phyloP scores from a whole-genome alignment of 2,888 invertebrate species.

The Malthinus flaveolus region DNA sequence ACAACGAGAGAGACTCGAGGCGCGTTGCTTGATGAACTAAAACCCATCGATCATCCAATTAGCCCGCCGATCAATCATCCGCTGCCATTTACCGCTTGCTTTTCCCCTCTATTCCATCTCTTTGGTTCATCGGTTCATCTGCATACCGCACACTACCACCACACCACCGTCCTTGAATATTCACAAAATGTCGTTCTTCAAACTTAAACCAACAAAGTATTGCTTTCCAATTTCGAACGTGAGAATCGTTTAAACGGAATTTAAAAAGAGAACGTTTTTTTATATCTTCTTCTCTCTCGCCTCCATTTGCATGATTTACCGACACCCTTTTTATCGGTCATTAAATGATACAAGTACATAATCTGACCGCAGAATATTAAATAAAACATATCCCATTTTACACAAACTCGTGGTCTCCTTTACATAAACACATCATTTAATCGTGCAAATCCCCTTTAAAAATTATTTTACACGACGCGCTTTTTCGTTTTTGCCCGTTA shows the following conservation, averaged over 20 bases:
- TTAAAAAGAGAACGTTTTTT: neutral
- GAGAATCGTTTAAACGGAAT: no score
- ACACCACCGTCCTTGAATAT: constrained; percentile 21
- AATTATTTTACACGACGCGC: constrained; percentile 31
- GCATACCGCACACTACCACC: constrained; percentile 47
- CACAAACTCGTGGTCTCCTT: constrained; percentile 31
- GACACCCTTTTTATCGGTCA: constrained; percentile 16
- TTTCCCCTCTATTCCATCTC: constrained; percentile 27
- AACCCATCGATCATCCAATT: constrained; percentile 80
- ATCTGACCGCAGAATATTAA: constrained; percentile 31
- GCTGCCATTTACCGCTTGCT: constrained; percentile 56
- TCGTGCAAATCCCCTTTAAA: constrained; percentile 40
- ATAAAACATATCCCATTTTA: constrained; percentile 31
- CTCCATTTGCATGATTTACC: constrained; percentile 7
- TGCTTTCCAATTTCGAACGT: constrained; percentile 2
- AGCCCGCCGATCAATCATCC: constrained; percentile 75
- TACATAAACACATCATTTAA: constrained; percentile 42
- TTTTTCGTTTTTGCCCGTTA: constrained; percentile 10
- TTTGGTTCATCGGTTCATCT: constrained; percentile 52
- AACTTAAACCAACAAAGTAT: constrained; percentile 8
- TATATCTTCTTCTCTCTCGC: neutral
- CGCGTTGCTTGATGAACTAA: constrained; percentile 48
- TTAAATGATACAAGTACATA: constrained; percentile 26
- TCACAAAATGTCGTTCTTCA: constrained; percentile 38
- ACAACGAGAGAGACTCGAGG: constrained; percentile 27